phyloP scores from a whole-genome alignment of 2,113 vertebrate genomes.

The Saguinus midas region DNA sequence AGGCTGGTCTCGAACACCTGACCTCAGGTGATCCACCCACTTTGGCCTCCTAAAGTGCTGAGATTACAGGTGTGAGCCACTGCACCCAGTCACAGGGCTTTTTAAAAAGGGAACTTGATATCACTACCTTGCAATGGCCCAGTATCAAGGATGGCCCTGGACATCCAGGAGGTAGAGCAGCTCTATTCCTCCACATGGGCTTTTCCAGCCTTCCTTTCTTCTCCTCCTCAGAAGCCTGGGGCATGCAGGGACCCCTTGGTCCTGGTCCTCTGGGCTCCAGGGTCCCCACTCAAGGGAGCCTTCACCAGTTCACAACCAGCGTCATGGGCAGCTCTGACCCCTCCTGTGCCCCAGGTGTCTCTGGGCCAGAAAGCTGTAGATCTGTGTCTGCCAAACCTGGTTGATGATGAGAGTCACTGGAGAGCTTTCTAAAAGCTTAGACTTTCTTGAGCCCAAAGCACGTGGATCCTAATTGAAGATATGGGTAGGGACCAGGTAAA shows the following conservation, averaged over 20 bases:
- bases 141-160: not conserved
- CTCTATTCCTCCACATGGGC: accelerated
- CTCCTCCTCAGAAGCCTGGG: not conserved
- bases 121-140: not conserved
- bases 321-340: not conserved
- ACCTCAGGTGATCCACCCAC: not conserved
- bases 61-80: not conserved
- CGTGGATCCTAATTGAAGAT: not conserved
- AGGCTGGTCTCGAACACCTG: not conserved
- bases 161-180: accelerated
- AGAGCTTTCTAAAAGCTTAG: not conserved
- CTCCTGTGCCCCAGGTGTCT: not conserved
- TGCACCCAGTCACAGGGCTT: too few relatives aligned
- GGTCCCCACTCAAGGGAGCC: accelerated
- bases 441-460: not conserved
- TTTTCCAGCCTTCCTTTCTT: not conserved
- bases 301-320: accelerated
- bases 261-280: not conserved
- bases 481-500: not conserved
- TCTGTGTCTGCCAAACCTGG: not conserved
- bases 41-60: not conserved
- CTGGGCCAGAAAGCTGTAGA: not conserved
- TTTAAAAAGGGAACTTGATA: not conserved
- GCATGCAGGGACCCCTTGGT: not conserved
- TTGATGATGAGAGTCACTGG: accelerated